A percentile compares a stretch with the other conserved stretches of the same genome.
phyloP scores from a whole-genome alignment of 1,140 invertebrate genomes.

The Temnothorax nylanderi region DNA sequence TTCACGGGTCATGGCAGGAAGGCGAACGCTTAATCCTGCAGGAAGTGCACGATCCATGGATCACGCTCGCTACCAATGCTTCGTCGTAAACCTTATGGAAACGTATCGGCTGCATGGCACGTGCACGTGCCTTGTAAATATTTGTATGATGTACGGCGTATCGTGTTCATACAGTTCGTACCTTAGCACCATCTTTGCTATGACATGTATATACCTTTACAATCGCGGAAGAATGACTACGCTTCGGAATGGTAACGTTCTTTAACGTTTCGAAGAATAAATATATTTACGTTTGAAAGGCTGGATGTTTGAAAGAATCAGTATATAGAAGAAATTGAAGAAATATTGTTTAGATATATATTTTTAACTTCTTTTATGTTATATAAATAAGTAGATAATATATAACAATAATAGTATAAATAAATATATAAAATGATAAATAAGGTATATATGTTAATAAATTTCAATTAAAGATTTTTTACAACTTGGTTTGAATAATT shows the following conservation, averaged over 20 bases:
- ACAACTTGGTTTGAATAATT: not conserved
- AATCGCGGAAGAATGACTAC: constrained; percentile 53
- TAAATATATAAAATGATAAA: not conserved
- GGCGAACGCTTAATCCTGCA: constrained; percentile 52
- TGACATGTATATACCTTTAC: constrained; percentile 49
- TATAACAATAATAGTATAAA: not conserved
- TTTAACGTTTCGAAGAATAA: constrained; percentile 52
- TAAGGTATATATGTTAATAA: not conserved
- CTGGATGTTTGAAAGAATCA: not conserved
- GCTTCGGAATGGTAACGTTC: constrained; percentile 57
- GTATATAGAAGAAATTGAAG: not conserved
- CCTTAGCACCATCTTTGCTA: constrained; percentile 60
- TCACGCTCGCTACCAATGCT: constrained; percentile 67
- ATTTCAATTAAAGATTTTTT: not conserved
- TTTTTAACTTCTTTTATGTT: not conserved
- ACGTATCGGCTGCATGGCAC: constrained; percentile 59
- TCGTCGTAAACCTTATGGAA: constrained; percentile 49
- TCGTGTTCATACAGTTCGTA: constrained; percentile 51
- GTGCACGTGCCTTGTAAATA: constrained; percentile 73
- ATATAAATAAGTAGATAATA: not conserved
- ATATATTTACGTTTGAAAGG: not conserved
- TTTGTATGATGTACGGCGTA: constrained; percentile 72
- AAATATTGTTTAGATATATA: not conserved
- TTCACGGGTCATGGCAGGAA: constrained; percentile 55
- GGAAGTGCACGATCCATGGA: constrained; percentile 65